Evolutionary conservation across 2,888 invertebrate species (phyloP).

Genomic region (Cosmorhoe ocellata): DNA sequence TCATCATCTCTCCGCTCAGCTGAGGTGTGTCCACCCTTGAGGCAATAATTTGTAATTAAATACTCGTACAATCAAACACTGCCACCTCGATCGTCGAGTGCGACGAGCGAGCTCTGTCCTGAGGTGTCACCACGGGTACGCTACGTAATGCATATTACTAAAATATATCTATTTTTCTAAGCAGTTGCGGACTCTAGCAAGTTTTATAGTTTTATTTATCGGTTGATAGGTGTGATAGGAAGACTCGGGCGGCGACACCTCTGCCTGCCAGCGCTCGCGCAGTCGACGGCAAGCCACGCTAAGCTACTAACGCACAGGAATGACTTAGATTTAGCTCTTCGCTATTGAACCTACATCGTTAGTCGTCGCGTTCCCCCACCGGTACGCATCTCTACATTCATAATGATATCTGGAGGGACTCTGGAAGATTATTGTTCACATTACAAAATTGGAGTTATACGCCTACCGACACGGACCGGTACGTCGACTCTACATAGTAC

Average conservation of each 20-base stretch:
- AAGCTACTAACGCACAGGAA: slow-evolving; percentile 59
- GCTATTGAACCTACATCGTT: slow-evolving; percentile 34
- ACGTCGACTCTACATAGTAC: slow-evolving; percentile 7
- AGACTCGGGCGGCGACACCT: not conserved
- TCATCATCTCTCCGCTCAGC: no score
- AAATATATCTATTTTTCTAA: no score
- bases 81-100: not conserved
- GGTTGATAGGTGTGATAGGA: no score
- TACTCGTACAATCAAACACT: slow-evolving; percentile 12
- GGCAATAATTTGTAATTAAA: slow-evolving; percentile 19
- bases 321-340: slow-evolving; percentile 61
- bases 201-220: no score
- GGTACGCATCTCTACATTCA: slow-evolving; percentile 16
- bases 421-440: slow-evolving; percentile 41
- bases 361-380: slow-evolving; percentile 32
- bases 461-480: not conserved
- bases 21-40: no score
- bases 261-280: slow-evolving; percentile 20
- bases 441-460: slow-evolving; percentile 1
- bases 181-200: no score
- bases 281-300: slow-evolving; percentile 38
- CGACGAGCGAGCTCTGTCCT: slow-evolving; percentile 3
- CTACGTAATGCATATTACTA: no score
- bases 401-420: slow-evolving; percentile 49
- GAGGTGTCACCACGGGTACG: not conserved